Evolutionary conservation across 2,797 vertebrate species (phyloP).

Genomic region (Mus minutoides): DNA sequence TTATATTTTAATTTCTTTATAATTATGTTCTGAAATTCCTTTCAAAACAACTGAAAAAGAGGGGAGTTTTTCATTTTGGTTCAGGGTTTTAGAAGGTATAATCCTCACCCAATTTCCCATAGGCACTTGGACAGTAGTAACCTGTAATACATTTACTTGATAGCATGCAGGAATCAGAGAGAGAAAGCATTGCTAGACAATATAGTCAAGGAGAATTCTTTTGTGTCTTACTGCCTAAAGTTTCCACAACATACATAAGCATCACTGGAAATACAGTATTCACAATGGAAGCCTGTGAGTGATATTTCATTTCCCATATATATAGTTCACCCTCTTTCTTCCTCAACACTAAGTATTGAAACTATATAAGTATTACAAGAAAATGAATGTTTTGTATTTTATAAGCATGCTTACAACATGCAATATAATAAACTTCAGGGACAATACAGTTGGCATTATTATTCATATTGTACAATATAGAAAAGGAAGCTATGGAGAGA

Average conservation of each 20-base stretch:
- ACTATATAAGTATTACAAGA: neutral
- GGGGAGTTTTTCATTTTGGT: neutral
- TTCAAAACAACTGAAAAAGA: neutral
- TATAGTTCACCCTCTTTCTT: neutral
- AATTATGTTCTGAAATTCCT: neutral
- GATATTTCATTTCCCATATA: too few relatives aligned
- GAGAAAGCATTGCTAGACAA: neutral
- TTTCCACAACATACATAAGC: accelerated
- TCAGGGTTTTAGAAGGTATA: neutral
- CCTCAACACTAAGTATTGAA: neutral
- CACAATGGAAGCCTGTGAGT: neutral
- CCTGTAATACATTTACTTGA: neutral
- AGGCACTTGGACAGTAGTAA: neutral
- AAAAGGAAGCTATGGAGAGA: neutral
- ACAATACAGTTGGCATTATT: neutral
- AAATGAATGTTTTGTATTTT: neutral
- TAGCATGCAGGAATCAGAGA: neutral
- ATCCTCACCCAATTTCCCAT: accelerated
- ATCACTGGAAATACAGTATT: neutral
- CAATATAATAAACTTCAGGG: neutral
- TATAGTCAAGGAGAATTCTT: neutral
- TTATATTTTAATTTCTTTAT: neutral
- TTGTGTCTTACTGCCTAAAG: neutral
- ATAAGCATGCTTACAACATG: neutral
- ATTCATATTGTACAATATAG: neutral